These are phyloP conservation scores for Drosophila niveifrons DNA, from an alignment of 2,888 invertebrate species.

Conservation along the genomic window DNA sequence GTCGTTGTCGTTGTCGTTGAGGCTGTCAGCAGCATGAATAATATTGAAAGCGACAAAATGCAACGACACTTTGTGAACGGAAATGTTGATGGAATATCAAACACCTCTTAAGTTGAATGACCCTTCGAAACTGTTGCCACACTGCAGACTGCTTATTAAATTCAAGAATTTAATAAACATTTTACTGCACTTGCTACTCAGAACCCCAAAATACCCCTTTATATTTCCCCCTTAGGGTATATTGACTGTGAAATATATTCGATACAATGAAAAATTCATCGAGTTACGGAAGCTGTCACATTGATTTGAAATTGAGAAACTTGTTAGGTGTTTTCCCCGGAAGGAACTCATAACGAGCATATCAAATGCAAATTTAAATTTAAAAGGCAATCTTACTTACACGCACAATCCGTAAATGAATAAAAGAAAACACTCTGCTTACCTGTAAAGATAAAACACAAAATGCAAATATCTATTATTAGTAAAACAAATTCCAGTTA, in stretches of 20 bases:
- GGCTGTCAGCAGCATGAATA: constrained; percentile 73
- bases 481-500: not conserved
- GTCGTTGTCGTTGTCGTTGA: constrained; percentile 35
- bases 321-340: constrained; percentile 25
- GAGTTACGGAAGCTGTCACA: constrained; percentile 71
- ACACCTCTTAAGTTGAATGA: constrained; percentile 20
- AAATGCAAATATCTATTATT: constrained; percentile 1
- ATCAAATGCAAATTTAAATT: constrained; percentile 26
- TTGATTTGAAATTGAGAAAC: constrained; percentile 64
- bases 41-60: constrained; percentile 52
- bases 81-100: constrained; percentile 17
- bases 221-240: constrained; percentile 20
- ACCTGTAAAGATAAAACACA: constrained; percentile 52
- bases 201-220: not conserved
- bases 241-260: constrained; percentile 33
- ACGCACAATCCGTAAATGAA: not conserved
- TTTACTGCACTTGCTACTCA: no score
- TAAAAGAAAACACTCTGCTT: constrained; percentile 36
- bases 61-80: constrained; percentile 10
- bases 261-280: constrained; percentile 67
- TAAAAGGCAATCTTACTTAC: constrained; percentile 35
- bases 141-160: not conserved
- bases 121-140: not conserved
- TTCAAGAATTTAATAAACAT: not conserved
- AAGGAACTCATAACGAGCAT: constrained; percentile 13